Base-by-base conservation (phyloP, 2,113 vertebrate species). In the Grus americana region DNA sequence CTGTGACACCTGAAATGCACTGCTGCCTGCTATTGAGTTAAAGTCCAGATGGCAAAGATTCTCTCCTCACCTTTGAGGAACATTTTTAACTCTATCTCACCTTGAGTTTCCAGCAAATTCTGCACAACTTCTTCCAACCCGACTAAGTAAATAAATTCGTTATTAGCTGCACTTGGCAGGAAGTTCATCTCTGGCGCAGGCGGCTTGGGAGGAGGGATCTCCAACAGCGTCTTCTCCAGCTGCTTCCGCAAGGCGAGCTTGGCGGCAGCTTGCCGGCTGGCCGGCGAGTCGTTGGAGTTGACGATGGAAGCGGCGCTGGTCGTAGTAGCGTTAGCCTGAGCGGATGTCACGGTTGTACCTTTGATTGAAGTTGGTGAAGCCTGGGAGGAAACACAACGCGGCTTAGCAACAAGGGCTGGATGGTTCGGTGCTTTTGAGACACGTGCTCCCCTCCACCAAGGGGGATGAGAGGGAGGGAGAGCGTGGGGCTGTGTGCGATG, bases 101-200 rank as follows among this genome's bases (percentile, higher is more conserved):
- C 99, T 83, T 99, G 99, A n/a, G 99, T 99, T 94, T 99, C 99
- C 74, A 99, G 97, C 90, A 99, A 98, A 89, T 99, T 99, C 95
- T 99, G 99, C 79, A 99, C 99, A 66, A 99, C 99, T 94, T 99
- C 99, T 91, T 99, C 99, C 96, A 99, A 97, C 5, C 99, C 99
- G 9, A 99, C 98, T 95, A 99, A 96, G 97, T 99, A 99, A 95
- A 99, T 99, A 86, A 99, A 99, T 97, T 99, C 99, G 12, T 99
- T 99, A 90, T 99, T 99, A 86, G 99, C 99, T 3, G 99, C 99
- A 1, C 99, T 99, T 4, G 99, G 99, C 91, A 99, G 97, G 97
- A 99, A 99, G 93, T 99, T 99, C 97, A 99, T 99, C 95, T 99
- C 99, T 0, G 99, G 99, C 0, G 99, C 98, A 0, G 99, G 99